Evolutionary conservation across 2,113 vertebrate genomes (phyloP).

Genomic region (Pteropus alecto): DNA sequence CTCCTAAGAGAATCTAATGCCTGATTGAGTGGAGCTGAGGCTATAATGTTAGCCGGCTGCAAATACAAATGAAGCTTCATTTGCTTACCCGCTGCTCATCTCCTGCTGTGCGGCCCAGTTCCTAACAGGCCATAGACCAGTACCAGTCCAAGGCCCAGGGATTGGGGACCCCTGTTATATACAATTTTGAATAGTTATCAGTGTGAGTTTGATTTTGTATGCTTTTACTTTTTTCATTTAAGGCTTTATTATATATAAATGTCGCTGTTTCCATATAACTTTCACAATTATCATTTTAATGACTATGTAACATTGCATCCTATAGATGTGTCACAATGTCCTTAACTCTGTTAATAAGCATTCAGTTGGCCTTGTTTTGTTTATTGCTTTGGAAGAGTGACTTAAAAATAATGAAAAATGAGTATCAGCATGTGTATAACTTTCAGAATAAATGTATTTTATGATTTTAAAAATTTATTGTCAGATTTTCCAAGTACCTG

Average conservation of each 20-base stretch:
- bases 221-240: not conserved
- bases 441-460: constrained; percentile 1
- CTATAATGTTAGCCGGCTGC: no score
- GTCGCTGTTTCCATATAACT: not conserved
- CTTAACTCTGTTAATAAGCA: not conserved
- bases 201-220: not conserved
- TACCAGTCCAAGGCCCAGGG: no score
- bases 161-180: no score
- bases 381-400: not conserved
- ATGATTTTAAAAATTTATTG: not conserved
- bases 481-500: not conserved
- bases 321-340: not conserved
- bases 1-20: no score
- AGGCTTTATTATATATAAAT: not conserved
- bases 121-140: no score
- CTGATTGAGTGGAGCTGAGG: no score
- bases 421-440: not conserved
- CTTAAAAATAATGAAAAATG: constrained; percentile 34
- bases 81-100: no score
- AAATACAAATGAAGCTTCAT: no score
- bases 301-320: not conserved
- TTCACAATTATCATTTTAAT: not conserved
- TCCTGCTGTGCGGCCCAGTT: no score
- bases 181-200: not conserved
- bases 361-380: not conserved